A percentile compares a stretch with the other conserved stretches of the same genome.
Evolutionary conservation across 1,140 invertebrate species (phyloP).

Genomic region (Sitophilus oryzae): DNA sequence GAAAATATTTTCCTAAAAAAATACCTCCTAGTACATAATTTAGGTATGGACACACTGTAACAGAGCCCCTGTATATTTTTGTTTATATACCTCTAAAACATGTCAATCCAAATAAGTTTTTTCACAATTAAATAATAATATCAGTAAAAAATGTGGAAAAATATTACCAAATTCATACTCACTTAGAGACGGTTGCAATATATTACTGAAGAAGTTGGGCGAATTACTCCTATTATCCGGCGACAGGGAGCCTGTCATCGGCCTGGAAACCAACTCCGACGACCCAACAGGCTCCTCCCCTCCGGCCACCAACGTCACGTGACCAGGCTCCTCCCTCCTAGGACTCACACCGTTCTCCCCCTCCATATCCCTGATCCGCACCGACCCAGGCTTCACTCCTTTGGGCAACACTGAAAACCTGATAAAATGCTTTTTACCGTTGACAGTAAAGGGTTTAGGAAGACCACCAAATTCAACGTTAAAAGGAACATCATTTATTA

Average conservation of each 20-base stretch:
- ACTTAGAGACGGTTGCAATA: constrained; percentile 35
- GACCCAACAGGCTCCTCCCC: constrained; percentile 13
- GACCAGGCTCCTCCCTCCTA: background rate
- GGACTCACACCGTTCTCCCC: constrained; percentile 32
- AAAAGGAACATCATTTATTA: constrained; percentile 80
- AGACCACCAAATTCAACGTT: constrained; percentile 86
- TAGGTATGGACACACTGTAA: too few species aligned
- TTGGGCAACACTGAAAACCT: constrained; percentile 74
- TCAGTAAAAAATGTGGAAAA: too few species aligned
- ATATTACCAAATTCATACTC: too few species aligned
- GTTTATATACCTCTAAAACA: too few species aligned
- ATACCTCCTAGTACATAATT: too few species aligned
- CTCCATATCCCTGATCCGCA: constrained; percentile 65
- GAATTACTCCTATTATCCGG: constrained; percentile 39
- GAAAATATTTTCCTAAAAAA: too few species aligned
- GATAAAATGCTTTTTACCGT: constrained; percentile 76
- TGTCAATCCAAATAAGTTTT: too few species aligned
- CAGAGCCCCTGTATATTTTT: too few species aligned
- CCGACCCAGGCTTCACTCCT: constrained; percentile 61
- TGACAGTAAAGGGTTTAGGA: constrained; percentile 78
- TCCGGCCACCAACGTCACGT: constrained; percentile 13
- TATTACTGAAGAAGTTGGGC: constrained; percentile 32
- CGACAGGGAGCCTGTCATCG: constrained; percentile 21
- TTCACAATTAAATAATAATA: too few species aligned
- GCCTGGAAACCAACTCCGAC: background rate